Evolutionary conservation across 1,140 invertebrate species (phyloP).

Genomic region (Chironomus striatipennis): DNA sequence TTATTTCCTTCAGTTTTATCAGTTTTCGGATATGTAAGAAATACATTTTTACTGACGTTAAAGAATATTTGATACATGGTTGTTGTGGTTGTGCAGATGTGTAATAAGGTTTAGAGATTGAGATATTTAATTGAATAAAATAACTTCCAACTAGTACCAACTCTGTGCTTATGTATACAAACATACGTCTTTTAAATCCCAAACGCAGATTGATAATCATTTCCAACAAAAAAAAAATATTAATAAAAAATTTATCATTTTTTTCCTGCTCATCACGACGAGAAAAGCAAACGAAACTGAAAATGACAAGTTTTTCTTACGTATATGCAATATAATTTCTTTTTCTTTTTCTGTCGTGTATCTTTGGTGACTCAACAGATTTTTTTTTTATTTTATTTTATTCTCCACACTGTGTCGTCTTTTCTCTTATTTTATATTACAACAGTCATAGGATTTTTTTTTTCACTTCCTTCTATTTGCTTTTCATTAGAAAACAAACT

Average conservation of each 20-base stretch:
- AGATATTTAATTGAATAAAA: no score
- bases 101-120: no score
- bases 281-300: neutral
- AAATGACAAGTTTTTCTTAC: neutral
- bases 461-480: neutral
- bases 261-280: no score
- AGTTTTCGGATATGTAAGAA: neutral
- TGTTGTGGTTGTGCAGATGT: no score
- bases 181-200: no score
- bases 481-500: slow-evolving; percentile 14
- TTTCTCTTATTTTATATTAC: neutral
- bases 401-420: neutral
- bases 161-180: no score
- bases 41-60: neutral
- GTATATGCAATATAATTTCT: neutral
- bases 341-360: neutral
- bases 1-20: no score
- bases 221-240: neutral
- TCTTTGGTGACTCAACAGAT: slow-evolving; percentile 12
- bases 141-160: no score
- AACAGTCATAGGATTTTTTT: slow-evolving; percentile 13
- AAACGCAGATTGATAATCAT: neutral
- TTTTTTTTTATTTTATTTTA: no score
- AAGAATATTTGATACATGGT: neutral
- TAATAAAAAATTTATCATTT: no score